A percentile compares a stretch with the other conserved stretches of the same genome.
These are phyloP conservation scores for Rambutsinella grinnellia DNA, from an alignment of 2,888 invertebrate species.

Conservation along the genomic window DNA sequence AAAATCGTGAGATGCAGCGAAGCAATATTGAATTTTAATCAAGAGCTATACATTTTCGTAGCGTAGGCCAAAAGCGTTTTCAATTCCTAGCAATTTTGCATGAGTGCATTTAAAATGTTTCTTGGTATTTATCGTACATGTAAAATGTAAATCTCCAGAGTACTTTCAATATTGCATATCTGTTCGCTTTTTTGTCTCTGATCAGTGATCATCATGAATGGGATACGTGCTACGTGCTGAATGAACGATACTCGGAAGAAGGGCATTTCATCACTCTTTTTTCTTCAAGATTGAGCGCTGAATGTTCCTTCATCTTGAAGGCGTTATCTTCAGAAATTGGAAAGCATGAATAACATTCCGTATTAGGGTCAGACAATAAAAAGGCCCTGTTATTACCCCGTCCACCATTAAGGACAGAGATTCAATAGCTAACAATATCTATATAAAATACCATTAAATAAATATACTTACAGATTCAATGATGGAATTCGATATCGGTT, in stretches of 20 bases:
- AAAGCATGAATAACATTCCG: neutral
- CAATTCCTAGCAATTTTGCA: too few species aligned
- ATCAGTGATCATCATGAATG: neutral
- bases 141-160: neutral
- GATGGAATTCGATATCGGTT: neutral
- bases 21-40: too few species aligned
- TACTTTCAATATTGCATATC: neutral
- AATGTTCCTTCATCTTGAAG: neutral
- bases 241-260: neutral
- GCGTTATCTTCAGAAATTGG: neutral
- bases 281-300: neutral
- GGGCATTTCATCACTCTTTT: neutral
- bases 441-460: neutral
- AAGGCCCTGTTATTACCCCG: constrained; percentile 3
- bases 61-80: too few species aligned
- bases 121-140: neutral
- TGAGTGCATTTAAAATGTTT: too few species aligned
- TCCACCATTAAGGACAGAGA: constrained; percentile 4
- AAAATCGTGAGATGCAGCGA: neutral
- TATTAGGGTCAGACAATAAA: constrained; percentile 41
- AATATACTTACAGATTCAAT: neutral
- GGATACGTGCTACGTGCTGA: neutral
- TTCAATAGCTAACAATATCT: neutral
- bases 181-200: neutral
- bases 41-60: too few species aligned